Percentiles rank a stretch among this genome's conserved stretches.
phyloP scores from a whole-genome alignment of 2,888 invertebrate genomes.

The Nemapogon koenigi region DNA sequence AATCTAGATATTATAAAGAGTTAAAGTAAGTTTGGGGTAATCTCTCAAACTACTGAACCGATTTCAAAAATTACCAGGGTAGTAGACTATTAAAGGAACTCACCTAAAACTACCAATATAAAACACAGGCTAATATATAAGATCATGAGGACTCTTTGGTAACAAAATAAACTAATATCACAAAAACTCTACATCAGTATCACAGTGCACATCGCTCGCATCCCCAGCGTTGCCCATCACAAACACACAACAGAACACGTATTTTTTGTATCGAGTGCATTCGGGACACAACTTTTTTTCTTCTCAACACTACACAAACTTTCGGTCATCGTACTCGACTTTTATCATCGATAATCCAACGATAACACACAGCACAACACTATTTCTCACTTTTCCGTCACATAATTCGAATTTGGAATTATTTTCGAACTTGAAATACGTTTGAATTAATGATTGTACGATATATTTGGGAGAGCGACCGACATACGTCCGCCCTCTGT shows the following conservation, averaged over 20 bases:
- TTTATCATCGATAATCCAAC: slow-evolving; percentile 21
- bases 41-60: no score
- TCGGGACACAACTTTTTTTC: slow-evolving; percentile 51
- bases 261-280: slow-evolving; percentile 54
- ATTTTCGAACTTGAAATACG: slow-evolving; percentile 19
- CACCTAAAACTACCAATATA: slow-evolving; percentile 64
- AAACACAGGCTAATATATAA: slow-evolving; percentile 64
- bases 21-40: no score
- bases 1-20: no score
- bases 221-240: slow-evolving; percentile 48
- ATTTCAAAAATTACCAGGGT: no score
- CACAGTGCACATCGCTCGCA: slow-evolving; percentile 61
- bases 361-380: slow-evolving; percentile 36
- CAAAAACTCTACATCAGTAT: slow-evolving; percentile 51
- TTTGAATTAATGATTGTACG: slow-evolving; percentile 26
- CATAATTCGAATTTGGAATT: slow-evolving; percentile 27
- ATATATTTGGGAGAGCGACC: slow-evolving; percentile 37
- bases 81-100: no score
- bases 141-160: slow-evolving; percentile 66
- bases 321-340: slow-evolving; percentile 49
- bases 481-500: slow-evolving; percentile 37
- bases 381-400: slow-evolving; percentile 18
- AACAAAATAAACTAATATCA: slow-evolving; percentile 64
- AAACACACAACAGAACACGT: slow-evolving; percentile 42
- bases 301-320: slow-evolving; percentile 38